These are phyloP conservation scores for Turritopsis dohrnii DNA, from an alignment of 30 jellyfish, hydroid and myxozoan genomes.

Conservation along the genomic window DNA sequence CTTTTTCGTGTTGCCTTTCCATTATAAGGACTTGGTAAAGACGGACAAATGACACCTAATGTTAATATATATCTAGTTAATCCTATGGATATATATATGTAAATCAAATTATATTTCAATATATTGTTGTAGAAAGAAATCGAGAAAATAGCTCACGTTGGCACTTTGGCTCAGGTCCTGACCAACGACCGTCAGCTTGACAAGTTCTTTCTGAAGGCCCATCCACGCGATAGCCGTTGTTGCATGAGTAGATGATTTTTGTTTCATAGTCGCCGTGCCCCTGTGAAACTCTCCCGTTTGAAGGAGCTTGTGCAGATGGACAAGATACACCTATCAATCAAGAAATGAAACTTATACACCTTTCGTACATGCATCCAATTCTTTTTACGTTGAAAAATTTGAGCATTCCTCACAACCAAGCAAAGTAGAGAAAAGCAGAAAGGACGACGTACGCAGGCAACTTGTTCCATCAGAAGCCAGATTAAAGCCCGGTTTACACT, in stretches of 20 bases:
- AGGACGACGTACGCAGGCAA: constrained; percentile 46
- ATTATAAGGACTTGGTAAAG: constrained; percentile 60
- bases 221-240: constrained; percentile 46
- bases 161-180: constrained; percentile 81
- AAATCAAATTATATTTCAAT: not conserved
- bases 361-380: too few species aligned
- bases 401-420: too few species aligned
- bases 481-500: constrained; percentile 74
- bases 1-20: constrained; percentile 59
- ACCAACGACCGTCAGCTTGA: constrained; percentile 80
- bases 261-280: constrained; percentile 44
- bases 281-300: constrained; percentile 63
- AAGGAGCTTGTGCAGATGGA: constrained; percentile 55
- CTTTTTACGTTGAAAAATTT: too few species aligned
- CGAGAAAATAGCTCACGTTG: constrained; percentile 35
- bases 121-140: not conserved
- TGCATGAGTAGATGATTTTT: constrained; percentile 56
- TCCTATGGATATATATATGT: too few species aligned
- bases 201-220: constrained; percentile 56
- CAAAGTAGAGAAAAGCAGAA: not conserved
- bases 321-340: not conserved
- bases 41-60: constrained; percentile 61
- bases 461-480: constrained; percentile 51
- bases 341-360: not conserved
- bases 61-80: not conserved